Percentiles rank a stretch among this genome's conserved stretches.
These are phyloP conservation scores for Leistus spinibarbis DNA, from an alignment of 2,888 invertebrate genomes.

Conservation along the genomic window DNA sequence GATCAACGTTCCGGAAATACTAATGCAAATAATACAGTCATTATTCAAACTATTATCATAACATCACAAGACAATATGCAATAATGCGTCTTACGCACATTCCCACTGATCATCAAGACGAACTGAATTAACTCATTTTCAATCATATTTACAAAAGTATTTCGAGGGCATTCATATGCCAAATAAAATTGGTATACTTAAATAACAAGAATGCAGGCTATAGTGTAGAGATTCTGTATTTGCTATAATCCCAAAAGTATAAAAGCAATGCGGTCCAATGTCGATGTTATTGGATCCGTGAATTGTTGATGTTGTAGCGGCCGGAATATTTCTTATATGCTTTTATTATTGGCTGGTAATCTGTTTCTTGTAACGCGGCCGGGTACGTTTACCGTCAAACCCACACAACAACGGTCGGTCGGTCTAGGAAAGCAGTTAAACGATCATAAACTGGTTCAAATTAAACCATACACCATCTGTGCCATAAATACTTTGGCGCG, in stretches of 20 bases:
- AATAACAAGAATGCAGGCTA: too few relatives aligned
- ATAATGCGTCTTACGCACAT: too few relatives aligned
- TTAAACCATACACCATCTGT: constrained; percentile 47
- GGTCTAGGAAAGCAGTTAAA: constrained; percentile 44
- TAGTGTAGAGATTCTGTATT: too few relatives aligned
- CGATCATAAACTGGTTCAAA: constrained; percentile 50
- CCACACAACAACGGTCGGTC: constrained; percentile 27
- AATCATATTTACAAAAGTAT: too few relatives aligned
- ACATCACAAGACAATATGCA: too few relatives aligned
- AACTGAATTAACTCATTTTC: too few relatives aligned
- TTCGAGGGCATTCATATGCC: too few relatives aligned
- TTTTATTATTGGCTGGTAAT: constrained; percentile 37
- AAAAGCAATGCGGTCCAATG: not conserved
- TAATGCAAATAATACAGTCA: not conserved
- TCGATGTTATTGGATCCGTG: not conserved
- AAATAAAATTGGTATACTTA: too few relatives aligned
- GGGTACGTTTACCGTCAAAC: constrained; percentile 16
- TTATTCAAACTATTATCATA: too few relatives aligned
- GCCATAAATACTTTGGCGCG: constrained; percentile 48
- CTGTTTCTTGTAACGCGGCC: constrained; percentile 33
- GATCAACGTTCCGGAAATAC: not conserved
- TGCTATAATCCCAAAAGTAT: too few relatives aligned
- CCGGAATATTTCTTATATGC: not conserved
- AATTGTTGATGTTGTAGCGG: not conserved
- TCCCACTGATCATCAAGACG: too few relatives aligned